Conservation (phyloP, 1,140 invertebrate species). For the Drosophila bocqueti region DNA sequence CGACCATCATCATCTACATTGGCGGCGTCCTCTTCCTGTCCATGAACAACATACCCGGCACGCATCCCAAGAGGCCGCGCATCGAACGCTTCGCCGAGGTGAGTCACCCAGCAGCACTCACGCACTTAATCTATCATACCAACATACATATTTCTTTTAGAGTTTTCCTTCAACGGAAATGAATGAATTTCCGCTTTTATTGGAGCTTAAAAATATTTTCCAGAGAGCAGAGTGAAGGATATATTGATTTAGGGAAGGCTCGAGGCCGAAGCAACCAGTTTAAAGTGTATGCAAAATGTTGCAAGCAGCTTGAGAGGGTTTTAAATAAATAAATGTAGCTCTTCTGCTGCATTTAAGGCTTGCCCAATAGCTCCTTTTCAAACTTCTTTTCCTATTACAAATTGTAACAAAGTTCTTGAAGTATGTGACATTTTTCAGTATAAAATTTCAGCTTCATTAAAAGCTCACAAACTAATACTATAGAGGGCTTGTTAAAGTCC, state of each 20-base stretch:
- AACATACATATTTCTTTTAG: too few relatives aligned
- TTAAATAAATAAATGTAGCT: not conserved
- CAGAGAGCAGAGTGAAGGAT: not conserved
- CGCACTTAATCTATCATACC: not conserved
- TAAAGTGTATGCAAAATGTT: not conserved
- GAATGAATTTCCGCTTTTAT: not conserved
- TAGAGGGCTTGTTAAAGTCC: not conserved
- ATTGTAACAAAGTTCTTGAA: too few relatives aligned
- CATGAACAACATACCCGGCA: conserved; percentile 86
- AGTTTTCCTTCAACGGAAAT: not conserved
- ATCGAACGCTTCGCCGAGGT: conserved; percentile 78
- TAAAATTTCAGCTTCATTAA: not conserved
- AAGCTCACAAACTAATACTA: not conserved
- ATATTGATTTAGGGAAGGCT: not conserved
- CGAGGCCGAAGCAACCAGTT: not conserved
- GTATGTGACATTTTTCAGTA: not conserved
- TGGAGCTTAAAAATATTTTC: not conserved
- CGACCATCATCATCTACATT: conserved; percentile 86
- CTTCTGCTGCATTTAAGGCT: not conserved
- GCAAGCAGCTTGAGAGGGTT: not conserved
- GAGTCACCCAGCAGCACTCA: conserved; percentile 17
- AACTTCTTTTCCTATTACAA: not conserved
- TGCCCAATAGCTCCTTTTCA: not conserved
- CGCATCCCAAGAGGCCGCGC: conserved; percentile 76
- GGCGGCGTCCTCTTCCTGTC: conserved; percentile 87